Evolutionary conservation across 2,113 vertebrate species (phyloP).

Genomic region (Epinephelus moara): DNA sequence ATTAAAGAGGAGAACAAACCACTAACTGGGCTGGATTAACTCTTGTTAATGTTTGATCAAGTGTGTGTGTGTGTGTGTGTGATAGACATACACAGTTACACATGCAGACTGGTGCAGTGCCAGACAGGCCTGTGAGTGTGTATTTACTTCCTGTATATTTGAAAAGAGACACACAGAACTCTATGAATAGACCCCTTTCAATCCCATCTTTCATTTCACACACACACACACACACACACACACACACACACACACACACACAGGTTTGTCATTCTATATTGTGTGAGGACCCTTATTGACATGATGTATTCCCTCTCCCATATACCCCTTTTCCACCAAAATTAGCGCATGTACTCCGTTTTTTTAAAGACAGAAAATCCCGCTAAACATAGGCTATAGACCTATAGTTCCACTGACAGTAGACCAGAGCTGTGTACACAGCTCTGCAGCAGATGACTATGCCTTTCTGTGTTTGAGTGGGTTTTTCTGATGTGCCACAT

Average conservation of each 20-base stretch:
- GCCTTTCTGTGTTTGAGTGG: too few relatives aligned
- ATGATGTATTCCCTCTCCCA: too few relatives aligned
- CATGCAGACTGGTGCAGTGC: slow-evolving; percentile 35
- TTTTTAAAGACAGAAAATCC: too few relatives aligned
- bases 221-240: slow-evolving; percentile 3
- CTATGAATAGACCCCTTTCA: slow-evolving; percentile 74
- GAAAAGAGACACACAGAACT: slow-evolving; percentile 41
- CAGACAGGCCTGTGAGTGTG: slow-evolving; percentile 37
- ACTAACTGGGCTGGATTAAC: background rate
- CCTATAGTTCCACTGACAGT: too few relatives aligned
- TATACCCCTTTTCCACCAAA: too few relatives aligned
- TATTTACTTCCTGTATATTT: slow-evolving; percentile 84
- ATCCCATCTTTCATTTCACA: slow-evolving; percentile 62
- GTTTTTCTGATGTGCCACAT: too few relatives aligned
- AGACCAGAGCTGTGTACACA: too few relatives aligned
- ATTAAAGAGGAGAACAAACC: background rate
- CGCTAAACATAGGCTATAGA: too few relatives aligned
- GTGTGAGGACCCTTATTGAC: too few relatives aligned
- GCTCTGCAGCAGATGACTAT: too few relatives aligned
- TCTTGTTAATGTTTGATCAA: background rate
- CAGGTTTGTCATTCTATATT: too few relatives aligned
- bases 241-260: slow-evolving; percentile 6
- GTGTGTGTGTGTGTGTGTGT: slow-evolving; percentile 1
- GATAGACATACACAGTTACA: slow-evolving; percentile 60
- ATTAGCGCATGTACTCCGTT: too few relatives aligned